Conservation (phyloP, 1,140 invertebrate genomes). For the Drosophila ficusphila region DNA sequence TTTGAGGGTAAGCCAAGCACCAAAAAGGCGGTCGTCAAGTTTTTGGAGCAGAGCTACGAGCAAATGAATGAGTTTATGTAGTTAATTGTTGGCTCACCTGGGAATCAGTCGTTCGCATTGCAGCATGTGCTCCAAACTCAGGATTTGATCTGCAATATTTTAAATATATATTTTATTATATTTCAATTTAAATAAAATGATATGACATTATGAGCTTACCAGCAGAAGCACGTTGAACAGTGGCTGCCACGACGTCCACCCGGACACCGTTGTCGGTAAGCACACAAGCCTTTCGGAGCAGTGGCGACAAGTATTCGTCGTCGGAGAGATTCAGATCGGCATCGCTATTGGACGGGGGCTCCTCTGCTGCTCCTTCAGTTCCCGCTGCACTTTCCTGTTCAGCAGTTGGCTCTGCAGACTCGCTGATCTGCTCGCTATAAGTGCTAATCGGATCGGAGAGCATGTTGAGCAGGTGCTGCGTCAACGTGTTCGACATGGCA, state of each 20-base stretch:
- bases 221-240: slow-evolving; percentile 66
- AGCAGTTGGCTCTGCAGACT: slow-evolving; percentile 1
- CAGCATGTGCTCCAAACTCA: slow-evolving; percentile 72
- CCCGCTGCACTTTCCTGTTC: not conserved
- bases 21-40: slow-evolving; percentile 13
- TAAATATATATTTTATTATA: not conserved
- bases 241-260: slow-evolving; percentile 63
- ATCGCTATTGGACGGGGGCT: slow-evolving; percentile 11
- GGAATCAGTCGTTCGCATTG: slow-evolving; percentile 74
- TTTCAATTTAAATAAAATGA: not conserved
- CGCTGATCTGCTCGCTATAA: slow-evolving; percentile 78
- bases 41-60: slow-evolving; percentile 25
- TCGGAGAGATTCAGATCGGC: slow-evolving; percentile 59
- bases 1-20: slow-evolving; percentile 23
- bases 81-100: slow-evolving; percentile 47
- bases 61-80: slow-evolving; percentile 11
- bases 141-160: slow-evolving; percentile 74
- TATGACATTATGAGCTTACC: slow-evolving; percentile 35
- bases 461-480: slow-evolving; percentile 82
- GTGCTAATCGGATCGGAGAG: slow-evolving; percentile 81
- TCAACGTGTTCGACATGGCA: slow-evolving; percentile 81
- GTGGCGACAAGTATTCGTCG: slow-evolving; percentile 67
- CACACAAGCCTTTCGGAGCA: slow-evolving; percentile 58
- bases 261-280: slow-evolving; percentile 66
- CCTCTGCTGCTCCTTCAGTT: not conserved